Conservation (phyloP, 2,797 vertebrate species). For the Sebastes kiyomatsui region DNA sequence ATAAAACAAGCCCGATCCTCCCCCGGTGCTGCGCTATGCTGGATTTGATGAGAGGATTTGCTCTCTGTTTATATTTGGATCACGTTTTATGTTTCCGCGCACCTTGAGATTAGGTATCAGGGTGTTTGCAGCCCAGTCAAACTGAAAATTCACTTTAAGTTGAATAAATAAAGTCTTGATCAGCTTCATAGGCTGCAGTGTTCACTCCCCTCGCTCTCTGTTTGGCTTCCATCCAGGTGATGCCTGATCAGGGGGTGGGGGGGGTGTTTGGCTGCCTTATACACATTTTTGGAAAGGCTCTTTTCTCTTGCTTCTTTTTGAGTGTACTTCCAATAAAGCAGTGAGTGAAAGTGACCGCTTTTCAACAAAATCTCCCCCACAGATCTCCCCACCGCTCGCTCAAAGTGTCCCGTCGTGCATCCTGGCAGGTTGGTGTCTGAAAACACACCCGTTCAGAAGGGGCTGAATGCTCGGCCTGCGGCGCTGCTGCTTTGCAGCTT, state of each 20-base stretch:
- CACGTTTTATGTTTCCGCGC: conserved; percentile 40
- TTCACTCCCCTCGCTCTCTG: neutral
- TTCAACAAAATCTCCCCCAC: neutral
- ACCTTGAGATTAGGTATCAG: conserved; percentile 52
- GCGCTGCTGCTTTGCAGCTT: too few relatives aligned
- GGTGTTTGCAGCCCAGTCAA: conserved; percentile 55
- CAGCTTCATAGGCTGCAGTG: conserved; percentile 19
- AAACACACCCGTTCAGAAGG: too few relatives aligned
- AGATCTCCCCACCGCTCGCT: neutral
- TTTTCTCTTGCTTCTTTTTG: conserved; percentile 21
- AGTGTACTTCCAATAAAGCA: conserved; percentile 40
- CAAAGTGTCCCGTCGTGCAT: conserved; percentile 4
- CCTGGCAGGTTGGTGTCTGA: neutral
- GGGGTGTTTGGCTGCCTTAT: conserved; percentile 44
- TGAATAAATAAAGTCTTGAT: conserved; percentile 64
- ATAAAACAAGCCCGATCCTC: conserved; percentile 46
- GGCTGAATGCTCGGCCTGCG: too few relatives aligned
- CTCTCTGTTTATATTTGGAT: conserved; percentile 44
- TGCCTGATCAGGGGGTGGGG: neutral
- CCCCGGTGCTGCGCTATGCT: conserved; percentile 1
- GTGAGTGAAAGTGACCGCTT: conserved; percentile 27
- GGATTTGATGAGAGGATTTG: conserved; percentile 47
- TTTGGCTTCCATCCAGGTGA: conserved; percentile 41
- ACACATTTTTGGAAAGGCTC: conserved; percentile 34
- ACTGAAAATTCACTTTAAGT: conserved; percentile 62